Percentiles rank a stretch among this genome's conserved stretches.
Evolutionary conservation across 2,888 invertebrate genomes (phyloP).

Genomic region (Epicampocera succincta): DNA sequence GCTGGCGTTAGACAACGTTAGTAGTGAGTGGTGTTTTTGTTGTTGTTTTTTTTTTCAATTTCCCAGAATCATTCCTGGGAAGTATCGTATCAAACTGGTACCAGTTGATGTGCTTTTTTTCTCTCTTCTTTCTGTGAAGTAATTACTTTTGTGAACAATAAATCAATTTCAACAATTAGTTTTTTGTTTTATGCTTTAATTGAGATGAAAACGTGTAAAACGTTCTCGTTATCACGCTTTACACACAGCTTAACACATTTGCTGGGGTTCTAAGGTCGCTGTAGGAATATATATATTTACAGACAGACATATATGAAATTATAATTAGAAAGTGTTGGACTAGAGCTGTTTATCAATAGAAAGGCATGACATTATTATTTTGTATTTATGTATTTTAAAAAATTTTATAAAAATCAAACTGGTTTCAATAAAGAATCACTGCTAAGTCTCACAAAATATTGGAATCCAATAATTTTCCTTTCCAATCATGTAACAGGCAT

Average conservation of each 20-base stretch:
- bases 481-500: no score
- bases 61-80: slow-evolving; percentile 15
- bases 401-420: no score
- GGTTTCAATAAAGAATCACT: no score
- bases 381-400: no score
- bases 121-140: not conserved
- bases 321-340: no score
- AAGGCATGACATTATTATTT: no score
- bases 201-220: slow-evolving; percentile 16
- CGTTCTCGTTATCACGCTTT: slow-evolving; percentile 3
- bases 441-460: no score
- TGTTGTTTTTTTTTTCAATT: not conserved
- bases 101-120: slow-evolving; percentile 18
- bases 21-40: not conserved
- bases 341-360: no score
- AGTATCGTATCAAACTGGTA: slow-evolving; percentile 12
- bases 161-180: slow-evolving; percentile 29
- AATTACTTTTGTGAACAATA: slow-evolving; percentile 26
- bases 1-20: not conserved
- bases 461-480: no score
- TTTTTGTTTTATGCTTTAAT: slow-evolving; percentile 20
- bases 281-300: no score
- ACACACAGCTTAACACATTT: not conserved
- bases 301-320: no score
- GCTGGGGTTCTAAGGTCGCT: not conserved